Percentiles rank a stretch among this genome's conserved stretches.
Conservation (phyloP, 2,888 invertebrate genomes). For the Drosophila helvetica region DNA sequence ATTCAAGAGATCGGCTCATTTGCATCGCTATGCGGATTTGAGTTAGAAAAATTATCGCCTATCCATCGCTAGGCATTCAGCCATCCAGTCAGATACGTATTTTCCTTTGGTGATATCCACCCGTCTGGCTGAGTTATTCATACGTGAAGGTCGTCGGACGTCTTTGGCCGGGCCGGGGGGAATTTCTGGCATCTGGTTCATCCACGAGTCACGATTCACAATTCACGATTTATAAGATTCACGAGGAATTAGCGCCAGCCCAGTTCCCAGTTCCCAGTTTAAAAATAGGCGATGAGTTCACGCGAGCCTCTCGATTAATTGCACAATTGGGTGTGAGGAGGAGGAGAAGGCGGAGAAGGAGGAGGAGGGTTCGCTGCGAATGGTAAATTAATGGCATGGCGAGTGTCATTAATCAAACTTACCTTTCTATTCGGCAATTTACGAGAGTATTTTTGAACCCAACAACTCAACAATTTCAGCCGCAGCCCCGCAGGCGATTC, state of each 20-base stretch:
- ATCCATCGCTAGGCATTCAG: constrained; percentile 12
- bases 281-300: constrained; percentile 77
- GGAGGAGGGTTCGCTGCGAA: not conserved
- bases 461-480: constrained; percentile 42
- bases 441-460: constrained; percentile 31
- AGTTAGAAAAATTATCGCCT: constrained; percentile 57
- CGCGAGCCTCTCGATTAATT: constrained; percentile 43
- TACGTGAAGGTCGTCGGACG: constrained; percentile 72
- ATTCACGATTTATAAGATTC: constrained; percentile 28
- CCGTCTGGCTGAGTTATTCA: constrained; percentile 43
- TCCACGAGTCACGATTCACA: not conserved
- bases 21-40: constrained; percentile 77
- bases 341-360: not conserved
- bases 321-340: constrained; percentile 26
- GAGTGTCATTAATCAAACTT: constrained; percentile 68
- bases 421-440: constrained; percentile 48
- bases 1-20: constrained; percentile 58
- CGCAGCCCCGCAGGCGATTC: constrained; percentile 48
- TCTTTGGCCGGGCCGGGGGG: constrained; percentile 22
- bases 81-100: constrained; percentile 18
- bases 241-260: constrained; percentile 46
- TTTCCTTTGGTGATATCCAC: constrained; percentile 30
- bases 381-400: constrained; percentile 54
- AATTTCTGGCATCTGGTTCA: constrained; percentile 30
- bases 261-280: constrained; percentile 34